Conservation (phyloP, 2,797 vertebrate genomes). For the Antrozous pallidus region DNA sequence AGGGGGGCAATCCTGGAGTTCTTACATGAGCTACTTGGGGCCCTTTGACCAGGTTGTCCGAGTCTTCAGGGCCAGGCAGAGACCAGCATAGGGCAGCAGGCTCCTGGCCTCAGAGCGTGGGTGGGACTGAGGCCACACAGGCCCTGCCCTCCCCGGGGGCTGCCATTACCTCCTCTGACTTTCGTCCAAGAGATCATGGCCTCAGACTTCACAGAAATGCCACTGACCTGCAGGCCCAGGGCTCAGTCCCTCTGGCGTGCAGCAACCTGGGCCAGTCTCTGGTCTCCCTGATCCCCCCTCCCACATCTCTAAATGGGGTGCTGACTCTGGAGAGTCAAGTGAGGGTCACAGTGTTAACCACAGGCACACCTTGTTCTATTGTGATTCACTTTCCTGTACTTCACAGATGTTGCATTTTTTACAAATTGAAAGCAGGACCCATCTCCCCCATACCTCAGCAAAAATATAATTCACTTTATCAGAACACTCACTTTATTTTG, state of each 20-base stretch:
- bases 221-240: neutral
- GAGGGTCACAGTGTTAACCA: neutral
- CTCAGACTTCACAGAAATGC: no score
- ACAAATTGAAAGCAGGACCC: neutral
- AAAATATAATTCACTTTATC: neutral
- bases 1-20: neutral
- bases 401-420: neutral
- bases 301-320: neutral
- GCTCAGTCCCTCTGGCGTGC: neutral
- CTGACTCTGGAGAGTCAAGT: neutral
- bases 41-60: no score
- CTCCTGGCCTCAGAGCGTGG: no score
- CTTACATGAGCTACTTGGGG: no score
- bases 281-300: neutral
- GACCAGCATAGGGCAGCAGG: no score
- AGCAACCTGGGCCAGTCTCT: neutral
- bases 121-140: no score
- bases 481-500: neutral
- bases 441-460: neutral
- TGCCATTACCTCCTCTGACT: no score
- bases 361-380: neutral
- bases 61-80: no score
- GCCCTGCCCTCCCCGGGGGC: no score
- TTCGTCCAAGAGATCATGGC: no score
- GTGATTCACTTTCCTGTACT: neutral